Base-by-base conservation (phyloP, 2,888 invertebrate species). In the Eupithecia tripunctaria region DNA sequence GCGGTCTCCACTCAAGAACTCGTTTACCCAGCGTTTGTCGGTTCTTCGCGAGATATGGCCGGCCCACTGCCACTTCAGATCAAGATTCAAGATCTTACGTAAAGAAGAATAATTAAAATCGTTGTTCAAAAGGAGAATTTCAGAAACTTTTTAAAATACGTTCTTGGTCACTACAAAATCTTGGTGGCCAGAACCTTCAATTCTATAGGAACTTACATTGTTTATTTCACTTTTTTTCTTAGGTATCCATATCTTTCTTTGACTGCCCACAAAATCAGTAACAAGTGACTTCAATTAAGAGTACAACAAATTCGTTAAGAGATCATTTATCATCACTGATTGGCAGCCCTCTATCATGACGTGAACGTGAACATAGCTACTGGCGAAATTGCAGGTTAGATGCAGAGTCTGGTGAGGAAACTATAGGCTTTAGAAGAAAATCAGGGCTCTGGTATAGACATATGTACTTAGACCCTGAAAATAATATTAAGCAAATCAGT, bases 281-380 rank as follows among this genome's bases (percentile, higher is more conserved):
- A 86, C 89, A 88, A 90, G 89, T 82, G 84, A 84, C 79, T 81
- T 84, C 86, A 87, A 90, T 89, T 89, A 88, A 85, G 80, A 85
- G 81, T 85, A 88, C 84, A 88, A 89, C 86, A 86, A 89, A 91
- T 91, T 91, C 90, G 91, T 91, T 91, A 91, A 85, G 87, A 85
- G 81, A 79, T 83, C 85, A 91, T 92, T 91, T 88, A 91, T 88
- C 86, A 87, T 82, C 78, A 60, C 78, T 91, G 91, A 91, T 90
- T 90, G 91, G 87, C 91, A 91, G 87, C 82, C 78, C 80, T 83
- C 80, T 80, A 72, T 67, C 72, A 71, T 73, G 78, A 70, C 76
- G 74, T 47, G 66, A 75, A 62, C 47, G n/a, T 51, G 21, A 21
- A 51, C 73, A 81, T 83, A 77, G 91, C 91, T 90, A 91, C 91